A percentile compares a stretch with the other conserved stretches of the same genome.
These are phyloP conservation scores for Nomada hirtipes DNA, from an alignment of 2,888 invertebrate genomes.

Conservation along the genomic window DNA sequence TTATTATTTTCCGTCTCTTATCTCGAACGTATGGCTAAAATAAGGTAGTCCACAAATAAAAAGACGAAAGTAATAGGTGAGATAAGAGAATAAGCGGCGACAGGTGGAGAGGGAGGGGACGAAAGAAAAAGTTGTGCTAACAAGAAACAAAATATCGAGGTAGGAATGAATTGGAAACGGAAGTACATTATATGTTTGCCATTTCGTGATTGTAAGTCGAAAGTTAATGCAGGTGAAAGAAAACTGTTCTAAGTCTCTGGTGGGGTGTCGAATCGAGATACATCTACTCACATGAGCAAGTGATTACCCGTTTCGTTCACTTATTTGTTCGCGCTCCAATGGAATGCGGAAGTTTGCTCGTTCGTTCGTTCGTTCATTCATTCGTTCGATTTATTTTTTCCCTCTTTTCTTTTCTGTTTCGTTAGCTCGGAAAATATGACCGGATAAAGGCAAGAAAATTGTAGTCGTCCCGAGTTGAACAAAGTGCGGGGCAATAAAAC, in stretches of 20 bases:
- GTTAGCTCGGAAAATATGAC: constrained; percentile 26
- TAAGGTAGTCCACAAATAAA: constrained; percentile 8
- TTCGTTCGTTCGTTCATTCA: constrained; percentile 53
- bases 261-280: constrained; percentile 28
- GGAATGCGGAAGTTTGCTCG: constrained; percentile 53
- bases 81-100: constrained; percentile 7
- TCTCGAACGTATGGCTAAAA: constrained; percentile 21
- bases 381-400: not conserved
- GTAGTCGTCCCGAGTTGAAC: constrained; percentile 18
- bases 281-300: constrained; percentile 51
- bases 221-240: constrained; percentile 39
- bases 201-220: constrained; percentile 20
- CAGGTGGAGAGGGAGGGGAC: not conserved
- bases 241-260: constrained; percentile 18
- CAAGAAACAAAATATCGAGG: constrained; percentile 6
- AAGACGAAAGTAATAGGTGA: constrained; percentile 18
- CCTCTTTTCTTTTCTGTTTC: constrained; percentile 10
- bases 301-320: constrained; percentile 41
- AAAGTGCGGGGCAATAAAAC: constrained; percentile 16
- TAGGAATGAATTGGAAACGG: constrained; percentile 22
- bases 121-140: not conserved
- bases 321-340: constrained; percentile 49
- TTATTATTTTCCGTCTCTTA: constrained; percentile 32
- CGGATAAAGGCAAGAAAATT: constrained; percentile 17
- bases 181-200: constrained; percentile 7